phyloP scores from a whole-genome alignment of 2,888 invertebrate genomes.

The Lomographa bimaculata region DNA sequence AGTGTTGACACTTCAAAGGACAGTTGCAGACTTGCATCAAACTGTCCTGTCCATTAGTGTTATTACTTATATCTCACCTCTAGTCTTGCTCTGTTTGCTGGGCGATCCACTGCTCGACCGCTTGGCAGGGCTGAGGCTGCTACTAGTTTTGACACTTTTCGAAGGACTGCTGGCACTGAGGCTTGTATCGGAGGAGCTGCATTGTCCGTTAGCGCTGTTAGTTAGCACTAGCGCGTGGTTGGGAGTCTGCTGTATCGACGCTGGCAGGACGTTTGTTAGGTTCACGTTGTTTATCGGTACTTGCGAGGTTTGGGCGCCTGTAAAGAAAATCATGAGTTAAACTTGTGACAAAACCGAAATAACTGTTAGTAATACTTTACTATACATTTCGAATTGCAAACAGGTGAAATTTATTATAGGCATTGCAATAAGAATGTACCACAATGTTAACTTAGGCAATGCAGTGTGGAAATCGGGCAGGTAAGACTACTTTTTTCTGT shows the following conservation, averaged over 20 bases:
- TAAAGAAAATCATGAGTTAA: too few species aligned
- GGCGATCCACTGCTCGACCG: constrained; percentile 92
- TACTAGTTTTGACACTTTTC: constrained; percentile 93
- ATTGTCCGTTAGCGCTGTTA: constrained; percentile 69
- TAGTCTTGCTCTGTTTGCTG: constrained; percentile 89
- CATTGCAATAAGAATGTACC: too few species aligned
- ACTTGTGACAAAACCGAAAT: too few species aligned
- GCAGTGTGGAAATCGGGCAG: too few species aligned
- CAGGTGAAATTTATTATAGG: too few species aligned
- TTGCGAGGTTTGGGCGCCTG: constrained; percentile 59
- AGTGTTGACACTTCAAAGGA: constrained; percentile 92
- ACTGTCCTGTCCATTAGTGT: constrained; percentile 78
- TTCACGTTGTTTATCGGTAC: constrained; percentile 72
- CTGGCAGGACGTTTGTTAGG: constrained; percentile 58
- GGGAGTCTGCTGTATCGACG: constrained; percentile 63
- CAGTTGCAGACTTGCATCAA: constrained; percentile 87
- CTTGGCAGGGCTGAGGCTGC: constrained; percentile 93
- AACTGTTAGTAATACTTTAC: too few species aligned
- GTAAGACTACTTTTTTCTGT: too few species aligned
- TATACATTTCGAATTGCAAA: too few species aligned
- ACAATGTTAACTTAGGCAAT: too few species aligned
- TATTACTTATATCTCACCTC: too few species aligned
- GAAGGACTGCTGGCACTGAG: constrained; percentile 91
- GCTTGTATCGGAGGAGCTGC: constrained; percentile 81
- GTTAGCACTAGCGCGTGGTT: constrained; percentile 56